Percentiles rank a stretch among this genome's conserved stretches.
These are phyloP conservation scores for Zygaena filipendulae DNA, from an alignment of 2,888 invertebrate species.

Conservation along the genomic window DNA sequence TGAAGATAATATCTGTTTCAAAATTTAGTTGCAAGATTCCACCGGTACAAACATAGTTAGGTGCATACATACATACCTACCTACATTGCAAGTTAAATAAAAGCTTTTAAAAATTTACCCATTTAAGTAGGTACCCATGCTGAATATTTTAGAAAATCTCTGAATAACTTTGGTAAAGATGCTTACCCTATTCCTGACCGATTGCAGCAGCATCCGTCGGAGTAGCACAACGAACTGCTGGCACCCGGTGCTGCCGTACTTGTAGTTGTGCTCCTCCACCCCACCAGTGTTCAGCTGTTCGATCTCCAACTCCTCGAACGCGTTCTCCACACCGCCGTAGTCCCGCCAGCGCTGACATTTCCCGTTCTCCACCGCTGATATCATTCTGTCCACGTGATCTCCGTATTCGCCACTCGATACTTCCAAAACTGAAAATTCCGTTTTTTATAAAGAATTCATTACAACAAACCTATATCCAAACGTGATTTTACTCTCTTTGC, in stretches of 20 bases:
- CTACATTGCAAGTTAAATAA: too few species aligned
- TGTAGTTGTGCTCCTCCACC: conserved; percentile 57
- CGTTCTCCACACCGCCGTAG: conserved; percentile 28
- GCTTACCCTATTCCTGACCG: conserved; percentile 78
- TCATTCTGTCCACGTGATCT: conserved; percentile 74
- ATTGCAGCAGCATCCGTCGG: conserved; percentile 78
- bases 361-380: conserved; percentile 75
- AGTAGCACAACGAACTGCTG: conserved; percentile 76
- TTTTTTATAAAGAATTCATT: conserved; percentile 4
- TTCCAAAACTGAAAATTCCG: conserved; percentile 76
- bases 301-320: conserved; percentile 37
- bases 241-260: conserved; percentile 68
- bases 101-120: too few species aligned
- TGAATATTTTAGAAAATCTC: too few species aligned
- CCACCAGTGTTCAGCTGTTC: conserved; percentile 52
- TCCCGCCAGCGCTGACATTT: conserved; percentile 64
- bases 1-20: too few species aligned
- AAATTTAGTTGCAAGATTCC: too few species aligned
- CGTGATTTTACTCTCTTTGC: too few species aligned
- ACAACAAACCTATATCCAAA: too few species aligned
- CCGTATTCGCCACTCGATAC: conserved; percentile 86
- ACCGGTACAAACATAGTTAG: too few species aligned
- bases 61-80: too few species aligned
- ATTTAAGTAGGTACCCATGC: too few species aligned
- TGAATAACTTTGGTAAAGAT: too few species aligned